phyloP scores from a whole-genome alignment of 2,888 invertebrate genomes.

The Oasisia sp. region DNA sequence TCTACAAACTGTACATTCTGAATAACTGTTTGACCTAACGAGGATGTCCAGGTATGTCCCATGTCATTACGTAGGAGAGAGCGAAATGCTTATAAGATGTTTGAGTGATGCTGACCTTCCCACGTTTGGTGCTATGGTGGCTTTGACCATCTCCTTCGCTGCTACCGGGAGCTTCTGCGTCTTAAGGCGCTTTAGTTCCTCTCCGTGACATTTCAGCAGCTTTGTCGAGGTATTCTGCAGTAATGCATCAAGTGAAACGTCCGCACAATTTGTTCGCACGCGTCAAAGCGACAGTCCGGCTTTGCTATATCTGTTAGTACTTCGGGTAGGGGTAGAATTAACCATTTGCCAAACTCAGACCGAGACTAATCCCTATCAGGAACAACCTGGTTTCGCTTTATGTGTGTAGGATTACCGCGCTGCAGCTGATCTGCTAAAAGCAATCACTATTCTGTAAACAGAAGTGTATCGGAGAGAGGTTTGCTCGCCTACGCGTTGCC shows the following conservation, averaged over 20 bases:
- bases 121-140: neutral
- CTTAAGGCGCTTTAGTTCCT: neutral
- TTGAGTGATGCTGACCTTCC: neutral
- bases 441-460: neutral
- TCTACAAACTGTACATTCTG: neutral
- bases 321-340: neutral
- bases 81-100: neutral
- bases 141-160: neutral
- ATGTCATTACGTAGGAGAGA: neutral
- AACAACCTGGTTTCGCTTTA: neutral
- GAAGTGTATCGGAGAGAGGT: neutral
- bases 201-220: slow-evolving; percentile 4
- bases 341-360: neutral
- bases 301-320: neutral
- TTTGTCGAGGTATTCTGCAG: neutral
- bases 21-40: neutral
- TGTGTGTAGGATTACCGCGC: neutral
- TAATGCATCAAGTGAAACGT: neutral
- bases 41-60: neutral
- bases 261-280: neutral
- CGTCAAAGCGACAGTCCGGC: neutral
- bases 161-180: neutral
- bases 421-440: neutral
- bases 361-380: neutral
- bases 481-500: neutral